These are phyloP conservation scores for Hemaris fuciformis DNA, from an alignment of 2,888 invertebrate species.

Conservation along the genomic window DNA sequence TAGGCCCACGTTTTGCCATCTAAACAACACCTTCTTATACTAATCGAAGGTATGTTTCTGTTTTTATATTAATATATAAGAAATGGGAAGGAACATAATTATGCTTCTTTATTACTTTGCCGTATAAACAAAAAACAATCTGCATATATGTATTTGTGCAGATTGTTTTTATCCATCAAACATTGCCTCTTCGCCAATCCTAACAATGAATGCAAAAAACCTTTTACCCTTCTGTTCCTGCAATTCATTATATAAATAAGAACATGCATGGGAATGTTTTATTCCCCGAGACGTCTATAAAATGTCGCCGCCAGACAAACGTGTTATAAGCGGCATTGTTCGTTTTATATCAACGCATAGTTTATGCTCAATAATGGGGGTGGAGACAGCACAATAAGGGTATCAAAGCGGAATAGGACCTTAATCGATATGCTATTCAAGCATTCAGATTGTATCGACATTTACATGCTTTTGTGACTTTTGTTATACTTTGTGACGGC, in stretches of 20 bases:
- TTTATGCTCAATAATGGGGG: conserved; percentile 57
- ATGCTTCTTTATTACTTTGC: too few relatives aligned
- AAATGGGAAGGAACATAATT: too few relatives aligned
- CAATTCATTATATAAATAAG: not conserved
- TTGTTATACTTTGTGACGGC: conserved; percentile 50
- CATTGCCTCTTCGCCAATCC: too few relatives aligned
- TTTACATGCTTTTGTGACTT: conserved; percentile 61
- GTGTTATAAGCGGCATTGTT: conserved; percentile 64
- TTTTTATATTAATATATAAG: too few relatives aligned
- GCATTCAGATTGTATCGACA: conserved; percentile 68
- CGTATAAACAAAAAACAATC: too few relatives aligned
- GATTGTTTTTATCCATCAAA: too few relatives aligned
- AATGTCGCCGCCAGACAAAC: conserved; percentile 44
- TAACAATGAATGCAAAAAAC: too few relatives aligned
- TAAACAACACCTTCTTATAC: too few relatives aligned
- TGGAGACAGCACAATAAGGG: conserved; percentile 76
- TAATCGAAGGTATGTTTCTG: too few relatives aligned
- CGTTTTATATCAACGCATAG: conserved; percentile 54
- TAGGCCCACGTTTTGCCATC: too few relatives aligned
- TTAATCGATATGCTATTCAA: conserved; percentile 62
- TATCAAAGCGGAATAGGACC: conserved; percentile 51
- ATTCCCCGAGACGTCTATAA: conserved; percentile 35
- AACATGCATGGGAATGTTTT: conserved; percentile 21
- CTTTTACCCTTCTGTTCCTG: not conserved
- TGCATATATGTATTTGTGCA: too few relatives aligned